Percentiles rank a stretch among this genome's conserved stretches.
phyloP scores from a whole-genome alignment of 2,888 invertebrate species.

The Drosophila paranaensis region DNA sequence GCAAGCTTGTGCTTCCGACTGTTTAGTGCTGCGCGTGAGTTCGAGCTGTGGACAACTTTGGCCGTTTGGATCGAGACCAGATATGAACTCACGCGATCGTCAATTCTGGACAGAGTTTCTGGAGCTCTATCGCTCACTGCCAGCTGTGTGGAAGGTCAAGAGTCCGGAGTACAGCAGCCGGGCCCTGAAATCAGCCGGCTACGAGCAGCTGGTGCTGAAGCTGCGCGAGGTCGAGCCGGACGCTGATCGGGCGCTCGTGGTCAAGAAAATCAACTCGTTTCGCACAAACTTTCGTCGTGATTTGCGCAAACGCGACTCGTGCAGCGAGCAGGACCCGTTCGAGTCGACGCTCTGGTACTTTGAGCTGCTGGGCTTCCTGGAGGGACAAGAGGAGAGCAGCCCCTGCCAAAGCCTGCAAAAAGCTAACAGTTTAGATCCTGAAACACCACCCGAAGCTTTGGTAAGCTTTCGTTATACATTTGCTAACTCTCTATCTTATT shows the following conservation, averaged over 20 bases:
- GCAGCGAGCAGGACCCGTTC: slow-evolving; percentile 24
- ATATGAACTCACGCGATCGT: slow-evolving; percentile 57
- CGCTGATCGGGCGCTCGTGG: slow-evolving; percentile 47
- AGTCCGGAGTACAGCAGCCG: slow-evolving; percentile 58
- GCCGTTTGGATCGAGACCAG: background rate
- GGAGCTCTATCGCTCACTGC: slow-evolving; percentile 57
- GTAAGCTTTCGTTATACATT: background rate
- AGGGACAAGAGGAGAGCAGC: slow-evolving; percentile 43
- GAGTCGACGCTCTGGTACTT: slow-evolving; percentile 58
- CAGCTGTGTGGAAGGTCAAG: slow-evolving; percentile 57
- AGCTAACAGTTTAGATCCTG: slow-evolving; percentile 1
- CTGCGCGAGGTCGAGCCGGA: slow-evolving; percentile 56
- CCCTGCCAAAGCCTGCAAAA: background rate
- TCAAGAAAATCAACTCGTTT: slow-evolving; percentile 61
- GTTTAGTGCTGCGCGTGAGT: slow-evolving; percentile 40
- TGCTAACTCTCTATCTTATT: background rate
- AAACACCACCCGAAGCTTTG: background rate
- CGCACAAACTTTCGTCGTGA: slow-evolving; percentile 59
- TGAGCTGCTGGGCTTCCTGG: slow-evolving; percentile 45
- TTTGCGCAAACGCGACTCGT: slow-evolving; percentile 41
- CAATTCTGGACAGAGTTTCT: slow-evolving; percentile 61
- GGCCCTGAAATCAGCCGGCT: slow-evolving; percentile 41
- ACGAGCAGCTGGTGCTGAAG: slow-evolving; percentile 51
- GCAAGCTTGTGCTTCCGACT: slow-evolving; percentile 53
- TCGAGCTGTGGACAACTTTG: slow-evolving; percentile 32